phyloP scores from a whole-genome alignment of 2,888 invertebrate species.

The Ptychoptera albimana region DNA sequence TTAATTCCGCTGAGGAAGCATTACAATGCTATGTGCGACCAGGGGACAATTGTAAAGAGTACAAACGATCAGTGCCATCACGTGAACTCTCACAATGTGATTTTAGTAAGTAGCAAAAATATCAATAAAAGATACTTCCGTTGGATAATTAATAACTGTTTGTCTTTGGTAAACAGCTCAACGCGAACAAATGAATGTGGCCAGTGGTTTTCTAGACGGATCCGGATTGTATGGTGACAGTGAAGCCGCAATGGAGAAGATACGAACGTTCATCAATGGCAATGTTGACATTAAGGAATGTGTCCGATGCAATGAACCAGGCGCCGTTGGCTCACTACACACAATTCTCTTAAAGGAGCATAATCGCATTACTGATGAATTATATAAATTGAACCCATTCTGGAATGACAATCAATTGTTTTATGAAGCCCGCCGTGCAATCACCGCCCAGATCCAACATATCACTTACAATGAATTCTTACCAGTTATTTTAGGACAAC shows the following conservation, averaged over 20 bases:
- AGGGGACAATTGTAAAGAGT: constrained; percentile 40
- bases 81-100: constrained; percentile 43
- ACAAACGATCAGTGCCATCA: constrained; percentile 53
- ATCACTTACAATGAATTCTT: constrained; percentile 72
- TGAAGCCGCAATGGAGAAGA: constrained; percentile 47
- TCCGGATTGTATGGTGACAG: constrained; percentile 69
- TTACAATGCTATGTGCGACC: constrained; percentile 38
- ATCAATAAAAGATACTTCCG: not conserved
- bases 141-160: not conserved
- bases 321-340: constrained; percentile 56
- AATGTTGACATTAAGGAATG: constrained; percentile 51
- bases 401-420: constrained; percentile 69
- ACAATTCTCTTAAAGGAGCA: constrained; percentile 58
- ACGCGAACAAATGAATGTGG: constrained; percentile 74
- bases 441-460: constrained; percentile 67
- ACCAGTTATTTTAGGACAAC: constrained; percentile 52
- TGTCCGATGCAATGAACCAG: constrained; percentile 42
- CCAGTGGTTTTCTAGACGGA: constrained; percentile 68
- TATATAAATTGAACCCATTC: constrained; percentile 53
- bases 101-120: constrained; percentile 35
- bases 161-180: constrained; percentile 33
- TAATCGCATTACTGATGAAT: constrained; percentile 56
- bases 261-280: constrained; percentile 56
- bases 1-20: constrained; percentile 20
- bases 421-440: constrained; percentile 54